Evolutionary conservation across 1,140 invertebrate species (phyloP), one percentile per base, ranked within the genome.

Genomic region (Lethrus apterus): DNA sequence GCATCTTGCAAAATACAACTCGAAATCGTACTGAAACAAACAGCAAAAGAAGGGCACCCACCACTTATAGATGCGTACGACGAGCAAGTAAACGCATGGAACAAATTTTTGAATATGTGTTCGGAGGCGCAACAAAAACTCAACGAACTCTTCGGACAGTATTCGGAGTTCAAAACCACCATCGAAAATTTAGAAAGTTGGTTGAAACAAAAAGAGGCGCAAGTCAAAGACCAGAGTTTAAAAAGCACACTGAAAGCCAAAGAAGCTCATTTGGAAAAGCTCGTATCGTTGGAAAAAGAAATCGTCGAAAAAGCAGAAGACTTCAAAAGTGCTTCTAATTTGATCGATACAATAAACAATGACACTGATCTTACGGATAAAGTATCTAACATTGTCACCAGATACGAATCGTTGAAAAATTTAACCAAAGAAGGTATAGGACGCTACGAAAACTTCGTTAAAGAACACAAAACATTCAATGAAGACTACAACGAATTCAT

Each of bases 151-250:
- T 81, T 81, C 55, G 79, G 77, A 46, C 78, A 86, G 59, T 86
- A 86, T 77, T 81, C 82, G 29, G 80, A 88, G 60, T 89, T 89
- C 49, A 83, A 90, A 60, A 76, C 79, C 15, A 73, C 81, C 2
- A 75, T 91, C 24, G 83, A 91, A 44, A 71, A 72, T 49, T 68
- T 95, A 1, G 83, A 84, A 55, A 70, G 74, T 32, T 97, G 91
- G 92, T 70, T 92, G 10, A 86, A 89, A 59, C 74, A 83, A 29
- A 85, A 86, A 59, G 92, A 96, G 71, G 72, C 73, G 33, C 77
- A 86, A 62, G 73, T 93, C 0, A 89, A 90, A 67, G 92, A 96
- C 65, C 87, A 92, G 67, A 88, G 86, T 54, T 71, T 96, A 3
- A 92, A 89, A 63, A 90, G 80, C 59, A 88, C 81, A 4, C 76